Evolutionary conservation across 2,797 vertebrate species (phyloP), one percentile per base, ranked within the genome.

Genomic region (Tokudaia tokunoshimensis): DNA sequence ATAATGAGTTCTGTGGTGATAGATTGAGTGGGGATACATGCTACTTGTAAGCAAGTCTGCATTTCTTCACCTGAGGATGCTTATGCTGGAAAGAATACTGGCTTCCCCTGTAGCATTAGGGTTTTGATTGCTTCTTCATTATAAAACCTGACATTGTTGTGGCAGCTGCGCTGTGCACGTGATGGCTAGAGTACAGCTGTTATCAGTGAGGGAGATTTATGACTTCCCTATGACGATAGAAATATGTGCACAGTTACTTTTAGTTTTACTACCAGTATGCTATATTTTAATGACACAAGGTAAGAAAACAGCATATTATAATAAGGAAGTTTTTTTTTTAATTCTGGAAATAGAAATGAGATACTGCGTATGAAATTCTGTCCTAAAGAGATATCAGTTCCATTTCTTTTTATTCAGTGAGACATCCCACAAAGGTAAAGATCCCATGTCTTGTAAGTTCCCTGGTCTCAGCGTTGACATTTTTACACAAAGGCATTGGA

Each of bases 101-200:
- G 98, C 98, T 98, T 99, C 98, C 97, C 98, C 98, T 98, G 97
- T 98, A 98, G 97, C 98, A 98, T 98, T 98, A 98, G 98, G 98
- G 98, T 98, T 99, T 98, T 99, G 97, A 98, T 98, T 98, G 98
- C 98, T 98, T 98, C 99, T 98, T 99, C 98, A 98, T 98, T 98
- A 98, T 98, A 98, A 99, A 99, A 99, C 98, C 98, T 98, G 98
- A 99, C 98, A 98, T 98, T 98, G 98, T 98, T 98, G 98, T 98
- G 98, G 98, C 99, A 99, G 98, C 98, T 98, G 98, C 97, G 97
- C 97, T 98, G 94, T 98, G 98, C 97, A 98, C 98, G 98, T 98
- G 98, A 98, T 99, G 98, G 98, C 98, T 98, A 34, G 95, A 94
- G 98, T 98, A 98, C 98, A 99, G 98, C 98, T 99, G 98, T 98